Conservation (phyloP, 2,113 vertebrate genomes). For the Poecilia latipinna region DNA sequence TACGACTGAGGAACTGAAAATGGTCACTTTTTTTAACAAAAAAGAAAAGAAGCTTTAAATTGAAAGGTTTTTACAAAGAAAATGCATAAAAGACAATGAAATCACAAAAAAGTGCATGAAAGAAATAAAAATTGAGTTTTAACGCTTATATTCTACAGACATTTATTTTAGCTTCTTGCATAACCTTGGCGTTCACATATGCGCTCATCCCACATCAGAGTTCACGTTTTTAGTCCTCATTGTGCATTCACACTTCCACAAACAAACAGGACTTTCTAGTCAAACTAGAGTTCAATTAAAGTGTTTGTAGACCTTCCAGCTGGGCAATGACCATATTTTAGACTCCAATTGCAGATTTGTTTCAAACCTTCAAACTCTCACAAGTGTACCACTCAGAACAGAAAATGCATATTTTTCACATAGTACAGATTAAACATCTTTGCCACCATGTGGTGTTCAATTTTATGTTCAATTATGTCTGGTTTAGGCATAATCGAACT, state of each 20-base stretch:
- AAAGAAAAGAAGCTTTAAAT: background rate
- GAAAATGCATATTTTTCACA: background rate
- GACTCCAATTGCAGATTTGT: background rate
- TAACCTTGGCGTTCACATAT: too few species aligned
- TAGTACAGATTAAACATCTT: background rate
- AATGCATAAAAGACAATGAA: background rate
- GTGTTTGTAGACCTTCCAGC: too few species aligned
- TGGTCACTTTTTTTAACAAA: slow-evolving; percentile 9
- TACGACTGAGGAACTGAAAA: slow-evolving; percentile 24
- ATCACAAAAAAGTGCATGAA: background rate
- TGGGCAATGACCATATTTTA: background rate
- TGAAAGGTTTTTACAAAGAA: background rate
- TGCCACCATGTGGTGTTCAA: too few species aligned
- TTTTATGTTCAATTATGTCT: background rate
- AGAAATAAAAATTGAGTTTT: background rate
- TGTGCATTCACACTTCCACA: too few species aligned
- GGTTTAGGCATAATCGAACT: background rate
- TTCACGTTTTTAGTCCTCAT: too few species aligned
- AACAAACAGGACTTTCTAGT: too few species aligned
- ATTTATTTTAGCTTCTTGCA: background rate
- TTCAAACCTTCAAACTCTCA: background rate
- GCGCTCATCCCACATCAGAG: too few species aligned
- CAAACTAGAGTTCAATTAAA: too few species aligned
- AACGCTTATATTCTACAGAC: background rate
- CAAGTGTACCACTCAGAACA: background rate